phyloP scores from a whole-genome alignment of 1,140 invertebrate genomes.

The Neodiprion virginianus region DNA sequence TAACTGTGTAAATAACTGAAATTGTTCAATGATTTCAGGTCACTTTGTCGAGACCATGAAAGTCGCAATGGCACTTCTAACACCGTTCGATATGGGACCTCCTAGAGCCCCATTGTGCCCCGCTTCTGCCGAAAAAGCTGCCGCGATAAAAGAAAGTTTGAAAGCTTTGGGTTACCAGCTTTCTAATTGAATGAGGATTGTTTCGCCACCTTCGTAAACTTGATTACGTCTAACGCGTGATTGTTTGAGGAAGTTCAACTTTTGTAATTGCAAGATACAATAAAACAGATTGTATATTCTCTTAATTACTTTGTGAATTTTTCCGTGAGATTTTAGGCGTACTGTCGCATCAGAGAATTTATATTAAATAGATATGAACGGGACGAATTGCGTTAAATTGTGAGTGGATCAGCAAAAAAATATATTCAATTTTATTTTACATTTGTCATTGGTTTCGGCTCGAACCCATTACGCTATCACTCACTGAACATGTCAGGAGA shows the following conservation, averaged over 20 bases:
- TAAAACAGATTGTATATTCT: too few species aligned
- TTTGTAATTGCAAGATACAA: too few species aligned
- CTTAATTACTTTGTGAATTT: too few species aligned
- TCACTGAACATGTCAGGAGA: too few species aligned
- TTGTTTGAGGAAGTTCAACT: too few species aligned
- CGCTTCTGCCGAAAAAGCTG: conserved; percentile 47
- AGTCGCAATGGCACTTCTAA: conserved; percentile 67
- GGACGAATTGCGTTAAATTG: too few species aligned
- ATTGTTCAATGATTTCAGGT: conserved; percentile 54
- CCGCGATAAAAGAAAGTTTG: conserved; percentile 34
- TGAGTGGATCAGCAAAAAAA: neutral
- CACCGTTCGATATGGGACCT: conserved; percentile 66
- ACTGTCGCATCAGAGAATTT: too few species aligned
- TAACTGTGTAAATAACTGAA: neutral
- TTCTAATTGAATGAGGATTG: neutral
- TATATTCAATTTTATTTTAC: neutral
- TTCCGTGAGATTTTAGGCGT: too few species aligned
- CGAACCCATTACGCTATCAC: too few species aligned
- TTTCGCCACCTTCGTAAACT: too few species aligned
- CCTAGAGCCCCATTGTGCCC: conserved; percentile 62
- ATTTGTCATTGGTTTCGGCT: conserved; percentile 1
- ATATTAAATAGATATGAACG: too few species aligned
- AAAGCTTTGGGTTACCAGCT: conserved; percentile 4
- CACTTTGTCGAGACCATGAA: conserved; percentile 74
- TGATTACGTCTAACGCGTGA: too few species aligned